A percentile compares a stretch with the other conserved stretches of the same genome.
Conservation (phyloP, 1,140 invertebrate genomes). For the Cylas formicarius region DNA sequence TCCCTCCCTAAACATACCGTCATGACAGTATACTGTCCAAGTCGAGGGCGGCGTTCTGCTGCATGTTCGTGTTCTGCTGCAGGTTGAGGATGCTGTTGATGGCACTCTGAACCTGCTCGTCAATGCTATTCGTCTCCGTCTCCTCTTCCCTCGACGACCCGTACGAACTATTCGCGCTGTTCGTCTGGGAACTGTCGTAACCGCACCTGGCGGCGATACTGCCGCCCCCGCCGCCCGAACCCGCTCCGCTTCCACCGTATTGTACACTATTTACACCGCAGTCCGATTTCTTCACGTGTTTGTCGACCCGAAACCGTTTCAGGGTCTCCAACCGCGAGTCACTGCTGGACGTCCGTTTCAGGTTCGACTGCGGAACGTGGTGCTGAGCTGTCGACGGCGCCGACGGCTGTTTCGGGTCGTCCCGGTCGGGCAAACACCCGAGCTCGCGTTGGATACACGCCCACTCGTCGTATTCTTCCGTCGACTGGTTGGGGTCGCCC, state of each 20-base stretch:
- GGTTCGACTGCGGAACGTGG: slow-evolving; percentile 1
- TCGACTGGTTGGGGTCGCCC: neutral
- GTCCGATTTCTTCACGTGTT: slow-evolving; percentile 32
- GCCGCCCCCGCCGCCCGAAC: neutral
- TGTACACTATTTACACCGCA: slow-evolving; percentile 28
- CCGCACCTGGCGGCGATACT: neutral
- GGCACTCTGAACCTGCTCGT: slow-evolving; percentile 68
- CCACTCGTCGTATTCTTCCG: slow-evolving; percentile 58
- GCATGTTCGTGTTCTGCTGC: slow-evolving; percentile 42
- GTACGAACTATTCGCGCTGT: slow-evolving; percentile 14
- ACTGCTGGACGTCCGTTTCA: slow-evolving; percentile 32
- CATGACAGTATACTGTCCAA: slow-evolving; percentile 42
- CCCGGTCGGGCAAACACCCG: slow-evolving; percentile 42
- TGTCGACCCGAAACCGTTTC: slow-evolving; percentile 41
- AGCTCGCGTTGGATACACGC: slow-evolving; percentile 61
- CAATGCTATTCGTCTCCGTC: slow-evolving; percentile 54
- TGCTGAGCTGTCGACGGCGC: neutral
- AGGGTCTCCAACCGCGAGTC: slow-evolving; percentile 37
- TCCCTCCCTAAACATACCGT: slow-evolving; percentile 36
- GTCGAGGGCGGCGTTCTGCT: slow-evolving; percentile 23
- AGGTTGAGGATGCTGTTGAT: slow-evolving; percentile 71
- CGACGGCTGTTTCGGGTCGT: slow-evolving; percentile 6
- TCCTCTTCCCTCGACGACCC: slow-evolving; percentile 32
- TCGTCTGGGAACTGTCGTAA: slow-evolving; percentile 15
- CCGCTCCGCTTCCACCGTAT: slow-evolving; percentile 22